phyloP scores from a whole-genome alignment of 1,140 invertebrate genomes.

The Listronotus bonariensis region DNA sequence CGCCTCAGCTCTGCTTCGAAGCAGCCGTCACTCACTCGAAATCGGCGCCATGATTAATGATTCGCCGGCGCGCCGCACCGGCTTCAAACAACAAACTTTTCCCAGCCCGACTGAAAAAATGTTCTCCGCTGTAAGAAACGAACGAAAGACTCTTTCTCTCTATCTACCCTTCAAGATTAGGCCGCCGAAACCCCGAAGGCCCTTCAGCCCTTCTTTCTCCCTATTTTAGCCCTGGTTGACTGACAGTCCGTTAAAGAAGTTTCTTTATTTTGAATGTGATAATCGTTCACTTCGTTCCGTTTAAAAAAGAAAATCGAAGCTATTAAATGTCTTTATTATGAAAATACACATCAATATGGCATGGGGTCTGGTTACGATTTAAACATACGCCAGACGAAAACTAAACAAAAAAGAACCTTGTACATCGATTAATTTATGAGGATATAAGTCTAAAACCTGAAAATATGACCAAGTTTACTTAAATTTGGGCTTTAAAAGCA shows the following conservation, averaged over 20 bases:
- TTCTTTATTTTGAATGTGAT: constrained; percentile 38
- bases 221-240: constrained; percentile 37
- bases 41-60: constrained; percentile 68
- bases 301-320: too few species aligned
- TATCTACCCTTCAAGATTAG: constrained; percentile 56
- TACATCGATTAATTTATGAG: too few species aligned
- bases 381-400: too few species aligned
- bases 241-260: constrained; percentile 38
- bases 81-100: constrained; percentile 70
- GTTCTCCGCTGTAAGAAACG: constrained; percentile 61
- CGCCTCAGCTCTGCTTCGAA: constrained; percentile 47
- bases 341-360: background rate
- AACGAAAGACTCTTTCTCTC: constrained; percentile 54
- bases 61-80: constrained; percentile 55
- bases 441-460: too few species aligned
- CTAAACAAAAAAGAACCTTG: too few species aligned
- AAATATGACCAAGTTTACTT: too few species aligned
- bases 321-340: too few species aligned
- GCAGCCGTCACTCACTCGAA: constrained; percentile 64
- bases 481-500: too few species aligned
- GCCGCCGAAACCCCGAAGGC: background rate
- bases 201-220: constrained; percentile 30
- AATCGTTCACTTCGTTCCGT: constrained; percentile 13
- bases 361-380: too few species aligned
- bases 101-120: constrained; percentile 61